A percentile compares a stretch with the other conserved stretches of the same genome.
Conservation (phyloP, 1,140 invertebrate species). For the Listronotus oregonensis region DNA sequence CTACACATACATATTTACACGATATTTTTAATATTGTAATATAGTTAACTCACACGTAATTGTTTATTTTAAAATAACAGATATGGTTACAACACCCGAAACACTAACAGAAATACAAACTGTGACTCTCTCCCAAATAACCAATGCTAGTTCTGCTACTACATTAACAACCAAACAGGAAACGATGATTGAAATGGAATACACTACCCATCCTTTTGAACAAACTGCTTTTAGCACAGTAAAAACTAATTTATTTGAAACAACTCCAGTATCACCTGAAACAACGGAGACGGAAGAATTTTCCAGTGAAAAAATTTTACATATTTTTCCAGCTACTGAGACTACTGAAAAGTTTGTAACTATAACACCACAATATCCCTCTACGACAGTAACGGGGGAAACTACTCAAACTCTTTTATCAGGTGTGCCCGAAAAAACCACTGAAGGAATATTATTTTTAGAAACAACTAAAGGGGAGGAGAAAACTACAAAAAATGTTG, state of each 20-base stretch:
- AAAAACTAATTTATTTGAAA: slow-evolving; percentile 3
- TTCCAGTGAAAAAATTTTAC: slow-evolving; percentile 48
- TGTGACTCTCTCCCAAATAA: slow-evolving; percentile 49
- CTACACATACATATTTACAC: slow-evolving; percentile 36
- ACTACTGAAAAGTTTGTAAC: slow-evolving; percentile 58
- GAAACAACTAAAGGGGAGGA: background rate
- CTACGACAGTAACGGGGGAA: background rate
- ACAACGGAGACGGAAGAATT: slow-evolving; percentile 15
- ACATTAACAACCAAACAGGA: slow-evolving; percentile 47
- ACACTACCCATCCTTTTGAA: slow-evolving; percentile 10
- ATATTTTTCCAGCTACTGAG: slow-evolving; percentile 51
- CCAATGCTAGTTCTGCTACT: slow-evolving; percentile 46
- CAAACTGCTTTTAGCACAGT: background rate
- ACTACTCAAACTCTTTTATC: background rate
- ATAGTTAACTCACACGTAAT: slow-evolving; percentile 44
- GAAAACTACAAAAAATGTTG: background rate
- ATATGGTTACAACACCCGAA: slow-evolving; percentile 54
- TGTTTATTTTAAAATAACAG: slow-evolving; percentile 54
- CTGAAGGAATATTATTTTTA: background rate
- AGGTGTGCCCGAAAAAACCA: background rate
- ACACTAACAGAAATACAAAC: slow-evolving; percentile 56
- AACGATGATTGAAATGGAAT: slow-evolving; percentile 25
- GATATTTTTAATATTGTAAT: slow-evolving; percentile 29
- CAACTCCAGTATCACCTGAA: slow-evolving; percentile 8
- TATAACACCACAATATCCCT: slow-evolving; percentile 55